Evolutionary conservation across 2,113 vertebrate species (phyloP).

Genomic region (Halcyon malimbica): DNA sequence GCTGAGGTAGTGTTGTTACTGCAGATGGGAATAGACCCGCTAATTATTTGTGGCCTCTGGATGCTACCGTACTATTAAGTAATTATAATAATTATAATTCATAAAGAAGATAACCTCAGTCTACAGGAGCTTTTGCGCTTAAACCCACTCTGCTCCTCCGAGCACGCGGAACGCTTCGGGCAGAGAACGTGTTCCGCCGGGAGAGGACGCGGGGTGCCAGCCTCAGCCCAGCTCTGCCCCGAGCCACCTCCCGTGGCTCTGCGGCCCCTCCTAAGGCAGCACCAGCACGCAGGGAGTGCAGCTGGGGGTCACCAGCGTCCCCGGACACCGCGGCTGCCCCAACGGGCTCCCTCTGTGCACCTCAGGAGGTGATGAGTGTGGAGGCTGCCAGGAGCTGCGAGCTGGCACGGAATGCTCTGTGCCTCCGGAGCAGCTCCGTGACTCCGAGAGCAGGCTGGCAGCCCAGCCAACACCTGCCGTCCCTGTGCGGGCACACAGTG

Average conservation of each 20-base stretch:
- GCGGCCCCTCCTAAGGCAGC: background rate
- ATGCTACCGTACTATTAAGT: constrained; percentile 12
- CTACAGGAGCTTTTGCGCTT: background rate
- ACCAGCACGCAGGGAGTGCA: background rate
- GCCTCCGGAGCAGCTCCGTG: background rate
- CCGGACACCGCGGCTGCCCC: accelerated
- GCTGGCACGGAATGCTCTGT: background rate
- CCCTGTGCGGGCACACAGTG: background rate
- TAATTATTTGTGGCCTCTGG: constrained; percentile 32
- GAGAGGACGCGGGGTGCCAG: background rate
- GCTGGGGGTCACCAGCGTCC: accelerated
- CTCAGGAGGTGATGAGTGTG: background rate
- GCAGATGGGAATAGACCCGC: background rate
- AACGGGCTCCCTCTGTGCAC: accelerated
- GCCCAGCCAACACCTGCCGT: accelerated
- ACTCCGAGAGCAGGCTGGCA: background rate
- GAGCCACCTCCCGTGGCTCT: background rate
- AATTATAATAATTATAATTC: constrained; percentile 17
- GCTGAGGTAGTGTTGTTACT: background rate
- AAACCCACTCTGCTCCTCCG: background rate
- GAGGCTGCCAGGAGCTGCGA: background rate
- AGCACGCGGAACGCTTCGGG: background rate
- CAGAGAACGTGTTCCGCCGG: background rate
- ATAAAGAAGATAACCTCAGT: constrained; percentile 30
- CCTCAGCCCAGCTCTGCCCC: background rate